Evolutionary conservation across 2,113 vertebrate genomes (phyloP).

Genomic region (Parotia lawesii): DNA sequence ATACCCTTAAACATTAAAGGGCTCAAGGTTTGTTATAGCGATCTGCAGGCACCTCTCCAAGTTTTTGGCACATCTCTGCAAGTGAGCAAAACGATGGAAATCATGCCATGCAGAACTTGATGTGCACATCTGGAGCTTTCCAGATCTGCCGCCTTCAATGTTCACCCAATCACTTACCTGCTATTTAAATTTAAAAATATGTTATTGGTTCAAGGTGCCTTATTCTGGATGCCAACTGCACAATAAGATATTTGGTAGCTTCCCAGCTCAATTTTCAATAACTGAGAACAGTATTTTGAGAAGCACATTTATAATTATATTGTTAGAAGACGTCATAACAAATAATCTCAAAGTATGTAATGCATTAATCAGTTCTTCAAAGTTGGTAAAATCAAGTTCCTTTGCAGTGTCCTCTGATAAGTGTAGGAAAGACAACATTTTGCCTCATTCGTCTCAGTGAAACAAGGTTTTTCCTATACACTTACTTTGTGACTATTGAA

Average conservation of each 20-base stretch:
- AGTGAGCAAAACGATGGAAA: neutral
- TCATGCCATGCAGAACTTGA: neutral
- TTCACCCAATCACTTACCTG: conserved; percentile 35
- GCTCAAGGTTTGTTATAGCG: neutral
- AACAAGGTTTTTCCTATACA: neutral
- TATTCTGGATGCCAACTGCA: neutral
- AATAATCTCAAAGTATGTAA: neutral
- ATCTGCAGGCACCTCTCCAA: neutral
- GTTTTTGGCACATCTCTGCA: neutral
- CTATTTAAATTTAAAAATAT: conserved; percentile 31
- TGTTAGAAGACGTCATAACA: neutral
- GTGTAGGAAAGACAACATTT: neutral
- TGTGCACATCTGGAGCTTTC: conserved; percentile 14
- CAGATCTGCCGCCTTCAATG: conserved; percentile 40
- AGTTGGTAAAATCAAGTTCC: neutral
- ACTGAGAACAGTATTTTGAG: neutral
- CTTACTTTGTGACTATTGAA: neutral
- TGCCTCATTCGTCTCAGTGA: neutral
- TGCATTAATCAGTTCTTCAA: neutral
- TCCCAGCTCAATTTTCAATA: neutral
- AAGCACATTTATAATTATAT: neutral
- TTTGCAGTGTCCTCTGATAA: neutral
- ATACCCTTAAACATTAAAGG: neutral
- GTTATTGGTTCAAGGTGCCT: conserved; percentile 36
- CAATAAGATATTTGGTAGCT: neutral